Evolutionary conservation across 2,888 invertebrate genomes (phyloP).

Genomic region (Lithophane socia): DNA sequence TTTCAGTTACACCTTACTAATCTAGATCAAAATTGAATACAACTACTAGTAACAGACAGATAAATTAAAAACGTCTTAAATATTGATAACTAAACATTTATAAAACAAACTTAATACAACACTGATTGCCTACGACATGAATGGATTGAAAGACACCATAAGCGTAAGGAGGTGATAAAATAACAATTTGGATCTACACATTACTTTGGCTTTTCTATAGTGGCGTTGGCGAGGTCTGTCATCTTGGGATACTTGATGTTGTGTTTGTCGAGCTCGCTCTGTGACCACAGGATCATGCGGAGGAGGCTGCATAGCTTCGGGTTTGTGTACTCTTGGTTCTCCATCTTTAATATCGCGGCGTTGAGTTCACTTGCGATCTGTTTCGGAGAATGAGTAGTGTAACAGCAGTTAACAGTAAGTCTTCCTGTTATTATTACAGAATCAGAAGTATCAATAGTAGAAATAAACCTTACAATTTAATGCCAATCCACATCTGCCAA

Average conservation of each 20-base stretch:
- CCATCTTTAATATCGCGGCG: conserved; percentile 98
- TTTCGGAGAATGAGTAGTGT: conserved; percentile 1
- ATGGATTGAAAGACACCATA: conserved; percentile 67
- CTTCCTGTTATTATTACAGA: not conserved
- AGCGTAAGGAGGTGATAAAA: conserved; percentile 43
- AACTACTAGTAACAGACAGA: conserved; percentile 37
- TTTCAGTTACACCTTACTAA: conserved; percentile 32
- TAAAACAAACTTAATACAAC: conserved; percentile 47
- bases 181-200: conserved; percentile 51
- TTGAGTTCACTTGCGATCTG: conserved; percentile 99
- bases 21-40: conserved; percentile 47
- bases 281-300: conserved; percentile 98
- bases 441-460: not conserved
- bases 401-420: not conserved
- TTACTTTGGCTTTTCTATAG: conserved; percentile 94
- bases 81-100: conserved; percentile 37
- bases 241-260: conserved; percentile 99
- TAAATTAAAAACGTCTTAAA: conserved; percentile 51
- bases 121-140: conserved; percentile 37
- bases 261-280: conserved; percentile 98
- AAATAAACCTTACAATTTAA: too few relatives aligned
- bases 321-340: conserved; percentile 97
- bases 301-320: conserved; percentile 97
- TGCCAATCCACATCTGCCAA: not conserved
- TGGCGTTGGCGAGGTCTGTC: conserved; percentile 96